Evolutionary conservation across 2,797 vertebrate species (phyloP).

Genomic region (Ataeniobius toweri): DNA sequence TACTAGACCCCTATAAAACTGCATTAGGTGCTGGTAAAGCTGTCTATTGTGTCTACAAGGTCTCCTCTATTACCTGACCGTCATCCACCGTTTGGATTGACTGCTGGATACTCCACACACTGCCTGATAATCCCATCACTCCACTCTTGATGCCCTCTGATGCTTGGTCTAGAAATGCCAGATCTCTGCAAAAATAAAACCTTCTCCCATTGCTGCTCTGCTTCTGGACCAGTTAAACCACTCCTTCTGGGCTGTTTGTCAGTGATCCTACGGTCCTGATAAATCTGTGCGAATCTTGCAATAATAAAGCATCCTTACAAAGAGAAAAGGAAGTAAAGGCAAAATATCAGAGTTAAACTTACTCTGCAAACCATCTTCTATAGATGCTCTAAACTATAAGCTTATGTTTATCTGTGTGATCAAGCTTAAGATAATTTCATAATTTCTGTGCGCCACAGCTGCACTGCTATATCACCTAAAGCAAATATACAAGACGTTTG

Average conservation of each 20-base stretch:
- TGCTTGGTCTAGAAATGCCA: no score
- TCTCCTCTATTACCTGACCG: no score
- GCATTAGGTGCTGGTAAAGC: no score
- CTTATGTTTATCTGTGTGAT: neutral
- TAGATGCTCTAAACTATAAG: neutral
- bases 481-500: constrained; percentile 3
- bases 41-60: no score
- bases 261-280: no score
- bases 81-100: no score
- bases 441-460: neutral
- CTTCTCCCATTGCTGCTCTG: neutral
- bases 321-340: neutral
- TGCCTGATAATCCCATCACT: neutral
- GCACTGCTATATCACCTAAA: constrained; percentile 14
- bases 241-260: no score
- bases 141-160: neutral
- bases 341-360: neutral
- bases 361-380: neutral
- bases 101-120: no score
- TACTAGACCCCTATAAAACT: no score
- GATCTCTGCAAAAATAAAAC: no score
- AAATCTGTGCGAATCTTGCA: no score
- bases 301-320: neutral
- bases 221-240: neutral
- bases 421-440: neutral